phyloP scores from a whole-genome alignment of 2,888 invertebrate genomes.

The Cheilosia soror region DNA sequence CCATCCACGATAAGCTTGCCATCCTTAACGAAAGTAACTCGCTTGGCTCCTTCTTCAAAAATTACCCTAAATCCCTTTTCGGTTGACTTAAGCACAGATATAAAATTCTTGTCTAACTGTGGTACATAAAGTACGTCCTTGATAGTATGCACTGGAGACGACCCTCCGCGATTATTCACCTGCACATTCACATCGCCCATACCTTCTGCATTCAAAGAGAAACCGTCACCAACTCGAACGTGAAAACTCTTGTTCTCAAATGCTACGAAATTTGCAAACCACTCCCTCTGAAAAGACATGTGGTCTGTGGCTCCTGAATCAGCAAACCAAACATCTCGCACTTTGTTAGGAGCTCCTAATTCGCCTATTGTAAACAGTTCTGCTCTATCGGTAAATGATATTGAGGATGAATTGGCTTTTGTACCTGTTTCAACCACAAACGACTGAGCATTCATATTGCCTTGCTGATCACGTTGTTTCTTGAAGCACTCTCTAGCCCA shows the following conservation, averaged over 20 bases:
- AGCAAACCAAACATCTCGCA: slow-evolving; percentile 67
- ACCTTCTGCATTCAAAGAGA: no score
- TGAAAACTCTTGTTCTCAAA: slow-evolving; percentile 15
- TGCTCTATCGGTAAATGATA: slow-evolving; percentile 24
- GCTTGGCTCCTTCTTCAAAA: slow-evolving; percentile 66
- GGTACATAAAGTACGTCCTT: slow-evolving; percentile 73
- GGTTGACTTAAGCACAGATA: slow-evolving; percentile 48
- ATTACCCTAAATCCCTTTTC: slow-evolving; percentile 63
- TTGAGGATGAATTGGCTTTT: neutral
- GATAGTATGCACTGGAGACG: slow-evolving; percentile 45
- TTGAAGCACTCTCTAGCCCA: slow-evolving; percentile 13
- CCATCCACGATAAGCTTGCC: slow-evolving; percentile 52
- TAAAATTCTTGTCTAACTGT: slow-evolving; percentile 52
- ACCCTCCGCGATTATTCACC: slow-evolving; percentile 34
- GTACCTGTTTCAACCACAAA: slow-evolving; percentile 2
- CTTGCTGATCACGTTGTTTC: slow-evolving; percentile 19
- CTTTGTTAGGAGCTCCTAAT: slow-evolving; percentile 35
- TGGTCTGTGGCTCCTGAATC: slow-evolving; percentile 76
- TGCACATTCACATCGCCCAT: slow-evolving; percentile 47
- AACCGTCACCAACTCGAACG: slow-evolving; percentile 70
- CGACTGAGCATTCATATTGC: slow-evolving; percentile 5
- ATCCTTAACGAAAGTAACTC: slow-evolving; percentile 7
- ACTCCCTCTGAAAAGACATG: slow-evolving; percentile 72
- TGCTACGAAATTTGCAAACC: slow-evolving; percentile 29
- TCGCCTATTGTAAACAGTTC: slow-evolving; percentile 24